Conservation (phyloP, 2,797 vertebrate species). For the Garrulus glandarius region DNA sequence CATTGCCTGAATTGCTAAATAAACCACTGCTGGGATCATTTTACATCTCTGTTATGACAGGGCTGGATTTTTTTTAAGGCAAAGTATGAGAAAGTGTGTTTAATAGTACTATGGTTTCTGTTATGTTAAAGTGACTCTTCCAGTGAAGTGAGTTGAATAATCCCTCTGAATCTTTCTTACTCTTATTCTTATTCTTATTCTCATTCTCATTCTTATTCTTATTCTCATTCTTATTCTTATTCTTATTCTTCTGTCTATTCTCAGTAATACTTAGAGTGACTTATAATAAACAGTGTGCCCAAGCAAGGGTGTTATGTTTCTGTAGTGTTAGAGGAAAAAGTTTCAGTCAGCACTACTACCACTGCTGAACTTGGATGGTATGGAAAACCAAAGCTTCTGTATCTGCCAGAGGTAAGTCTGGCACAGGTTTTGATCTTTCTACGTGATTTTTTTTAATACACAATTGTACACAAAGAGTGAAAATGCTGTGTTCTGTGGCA, state of each 20-base stretch:
- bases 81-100: not conserved
- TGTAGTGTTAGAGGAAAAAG: not conserved
- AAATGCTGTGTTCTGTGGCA: not conserved
- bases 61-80: not conserved
- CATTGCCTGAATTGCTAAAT: not conserved
- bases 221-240: not conserved
- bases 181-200: not conserved
- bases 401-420: not conserved
- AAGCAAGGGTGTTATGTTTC: not conserved
- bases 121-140: not conserved
- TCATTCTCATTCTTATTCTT: not conserved
- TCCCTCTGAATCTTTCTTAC: not conserved
- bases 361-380: not conserved
- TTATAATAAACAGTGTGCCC: not conserved
- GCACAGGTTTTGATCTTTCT: not conserved
- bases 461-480: not conserved
- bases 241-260: not conserved
- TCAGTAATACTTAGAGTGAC: not conserved
- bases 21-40: not conserved
- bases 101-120: not conserved
- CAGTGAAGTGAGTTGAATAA: not conserved
- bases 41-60: not conserved
- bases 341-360: not conserved
- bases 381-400: not conserved
- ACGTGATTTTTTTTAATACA: rapidly evolving